Evolutionary conservation across 2,797 vertebrate species (phyloP).

Genomic region (Mico argentatus): DNA sequence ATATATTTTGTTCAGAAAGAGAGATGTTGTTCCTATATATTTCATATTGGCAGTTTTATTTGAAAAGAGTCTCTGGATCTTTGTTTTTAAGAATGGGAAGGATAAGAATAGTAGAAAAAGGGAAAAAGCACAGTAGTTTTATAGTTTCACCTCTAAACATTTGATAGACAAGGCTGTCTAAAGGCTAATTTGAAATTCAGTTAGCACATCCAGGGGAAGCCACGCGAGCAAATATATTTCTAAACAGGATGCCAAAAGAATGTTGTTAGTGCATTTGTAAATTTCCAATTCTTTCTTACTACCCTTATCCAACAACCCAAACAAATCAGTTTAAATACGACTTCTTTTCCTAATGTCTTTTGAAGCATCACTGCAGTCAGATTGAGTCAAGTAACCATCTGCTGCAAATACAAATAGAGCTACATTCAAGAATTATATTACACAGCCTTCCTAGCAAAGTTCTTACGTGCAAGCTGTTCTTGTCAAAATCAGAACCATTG

Average conservation of each 20-base stretch:
- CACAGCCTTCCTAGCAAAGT: constrained; percentile 82
- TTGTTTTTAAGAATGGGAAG: background rate
- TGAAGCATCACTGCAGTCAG: constrained; percentile 81
- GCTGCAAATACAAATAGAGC: constrained; percentile 83
- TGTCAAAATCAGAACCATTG: constrained; percentile 86
- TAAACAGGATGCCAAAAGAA: constrained; percentile 52
- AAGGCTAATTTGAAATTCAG: constrained; percentile 63
- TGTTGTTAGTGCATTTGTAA: constrained; percentile 71
- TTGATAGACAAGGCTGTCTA: constrained; percentile 47
- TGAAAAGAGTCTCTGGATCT: constrained; percentile 38
- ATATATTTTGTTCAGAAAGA: background rate
- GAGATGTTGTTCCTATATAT: constrained; percentile 7
- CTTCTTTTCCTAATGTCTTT: constrained; percentile 81
- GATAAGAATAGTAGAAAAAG: background rate
- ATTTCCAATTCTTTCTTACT: constrained; percentile 75
- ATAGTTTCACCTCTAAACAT: background rate
- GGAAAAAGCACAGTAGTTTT: background rate
- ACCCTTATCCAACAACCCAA: constrained; percentile 75
- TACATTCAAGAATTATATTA: constrained; percentile 81
- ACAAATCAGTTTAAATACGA: constrained; percentile 82
- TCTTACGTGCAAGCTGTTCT: constrained; percentile 88
- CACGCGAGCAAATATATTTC: constrained; percentile 45
- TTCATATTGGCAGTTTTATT: constrained; percentile 42
- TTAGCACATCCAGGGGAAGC: constrained; percentile 51
- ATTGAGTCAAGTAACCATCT: constrained; percentile 86